Percentiles rank a stretch among this genome's conserved stretches.
Conservation (phyloP, 2,113 vertebrate species). For the Erythrolamprus reginae region DNA sequence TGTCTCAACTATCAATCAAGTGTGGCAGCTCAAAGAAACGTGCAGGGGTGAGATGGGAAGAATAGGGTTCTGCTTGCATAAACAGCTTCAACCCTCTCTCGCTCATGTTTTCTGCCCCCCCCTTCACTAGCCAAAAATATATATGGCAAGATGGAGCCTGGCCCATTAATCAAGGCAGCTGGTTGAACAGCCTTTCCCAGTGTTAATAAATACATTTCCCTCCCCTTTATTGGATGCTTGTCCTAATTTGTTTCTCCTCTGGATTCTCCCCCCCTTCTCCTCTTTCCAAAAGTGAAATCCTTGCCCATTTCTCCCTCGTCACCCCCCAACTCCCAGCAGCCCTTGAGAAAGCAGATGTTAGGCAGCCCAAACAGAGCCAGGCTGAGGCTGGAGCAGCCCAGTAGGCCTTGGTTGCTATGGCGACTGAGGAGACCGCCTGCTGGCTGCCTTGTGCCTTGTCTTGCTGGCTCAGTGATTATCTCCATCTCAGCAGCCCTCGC, state of each 20-base stretch:
- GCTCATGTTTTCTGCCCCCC: slow-evolving; percentile 7
- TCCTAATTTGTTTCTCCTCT: slow-evolving; percentile 65
- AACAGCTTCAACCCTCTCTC: slow-evolving; percentile 64
- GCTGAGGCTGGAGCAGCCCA: slow-evolving; percentile 59
- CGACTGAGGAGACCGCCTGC: slow-evolving; percentile 64
- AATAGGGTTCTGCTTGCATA: slow-evolving; percentile 70
- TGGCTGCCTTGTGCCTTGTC: slow-evolving; percentile 61
- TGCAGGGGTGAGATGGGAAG: slow-evolving; percentile 55
- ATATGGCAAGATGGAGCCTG: slow-evolving; percentile 75
- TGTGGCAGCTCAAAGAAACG: slow-evolving; percentile 77
- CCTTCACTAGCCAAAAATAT: slow-evolving; percentile 62
- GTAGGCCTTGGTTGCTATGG: slow-evolving; percentile 67
- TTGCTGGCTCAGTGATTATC: slow-evolving; percentile 65
- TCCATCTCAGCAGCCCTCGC: slow-evolving; percentile 59
- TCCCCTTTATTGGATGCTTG: slow-evolving; percentile 67
- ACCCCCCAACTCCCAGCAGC: slow-evolving; percentile 68
- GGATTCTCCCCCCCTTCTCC: background rate
- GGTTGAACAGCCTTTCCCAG: slow-evolving; percentile 76
- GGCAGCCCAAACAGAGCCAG: slow-evolving; percentile 52
- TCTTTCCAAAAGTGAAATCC: slow-evolving; percentile 40
- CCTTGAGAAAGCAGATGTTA: slow-evolving; percentile 74
- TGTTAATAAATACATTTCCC: slow-evolving; percentile 77
- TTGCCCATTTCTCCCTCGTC: slow-evolving; percentile 5
- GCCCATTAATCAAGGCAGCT: slow-evolving; percentile 86
- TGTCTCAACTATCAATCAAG: slow-evolving; percentile 86